Base-by-base conservation (phyloP, 2,113 vertebrate genomes). In the Odontophorus gujanensis region DNA sequence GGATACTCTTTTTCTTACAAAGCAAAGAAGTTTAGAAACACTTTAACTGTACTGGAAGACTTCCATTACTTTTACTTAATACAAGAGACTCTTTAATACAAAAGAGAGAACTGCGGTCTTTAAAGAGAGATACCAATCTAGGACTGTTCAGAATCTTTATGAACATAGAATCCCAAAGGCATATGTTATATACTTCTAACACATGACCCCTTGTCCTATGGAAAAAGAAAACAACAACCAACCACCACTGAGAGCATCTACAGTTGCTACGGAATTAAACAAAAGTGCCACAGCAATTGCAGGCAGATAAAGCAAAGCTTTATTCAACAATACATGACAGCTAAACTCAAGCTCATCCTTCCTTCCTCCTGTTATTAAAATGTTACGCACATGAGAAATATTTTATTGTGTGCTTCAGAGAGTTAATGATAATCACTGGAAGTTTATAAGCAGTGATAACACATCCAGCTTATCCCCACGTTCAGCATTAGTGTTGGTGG, bases 1-100 rank as follows among this genome's bases (percentile, higher is more conserved):
- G 24, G 40, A 68, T 57, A 14, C 11, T 61, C 34, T 7, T 15
- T 10, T 62, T 80, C 32, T 32, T 59, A 66, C 18, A 85, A 85
- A 88, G 66, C 74, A 92, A 73, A 57, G 34, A 77, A 67, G 43
- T 92, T 85, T n/a, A 83, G 66, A 87, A 85, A 42, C 38, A 50
- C 11, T 80, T 89, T 81, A 92, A 75, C 48, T 43, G 22, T 30
- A 71, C 4, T 86, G 30, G 45, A 93, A 76, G 18, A 62, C 47
- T 73, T 76, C 18, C 7, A 34, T 57, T 65, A 3, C 61, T 93
- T 84, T 53, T 78, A 15, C 81, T 73, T 65, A 61, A 86, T 42
- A 68, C 11, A 53, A 68, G 88, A 82, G n/a, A 77, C n/a, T 68
- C 16, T 61, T 68, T 84, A 81, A 63, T 63, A 63, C 38, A 28